These are phyloP conservation scores for Hemichromis elongatus DNA, from an alignment of 2,113 vertebrate genomes.

Conservation along the genomic window DNA sequence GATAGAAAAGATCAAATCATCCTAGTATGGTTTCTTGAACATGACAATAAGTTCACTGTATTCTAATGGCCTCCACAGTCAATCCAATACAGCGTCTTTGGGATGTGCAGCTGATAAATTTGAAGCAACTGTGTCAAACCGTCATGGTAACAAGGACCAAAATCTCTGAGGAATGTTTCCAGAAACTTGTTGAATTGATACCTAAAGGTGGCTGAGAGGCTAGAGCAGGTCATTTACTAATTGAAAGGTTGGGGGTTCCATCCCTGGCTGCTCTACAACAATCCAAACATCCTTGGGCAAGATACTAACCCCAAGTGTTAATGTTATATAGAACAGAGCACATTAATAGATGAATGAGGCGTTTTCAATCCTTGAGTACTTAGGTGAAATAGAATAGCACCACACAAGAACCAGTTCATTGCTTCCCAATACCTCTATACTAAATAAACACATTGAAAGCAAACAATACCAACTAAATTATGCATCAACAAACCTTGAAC, in stretches of 20 bases:
- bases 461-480: neutral
- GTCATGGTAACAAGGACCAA: neutral
- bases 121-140: neutral
- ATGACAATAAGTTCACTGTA: neutral
- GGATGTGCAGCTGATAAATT: neutral
- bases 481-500: neutral
- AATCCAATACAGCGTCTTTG: neutral
- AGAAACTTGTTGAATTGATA: neutral
- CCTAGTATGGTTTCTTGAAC: neutral
- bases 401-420: neutral
- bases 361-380: neutral
- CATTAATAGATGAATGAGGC: neutral
- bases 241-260: neutral
- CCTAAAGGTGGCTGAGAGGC: neutral
- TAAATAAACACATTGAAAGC: neutral
- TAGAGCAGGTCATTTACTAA: neutral
- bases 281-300: neutral
- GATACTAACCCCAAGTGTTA: neutral
- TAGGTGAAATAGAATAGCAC: neutral
- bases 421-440: neutral
- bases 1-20: neutral
- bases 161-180: neutral
- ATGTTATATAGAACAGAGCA: neutral
- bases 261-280: neutral
- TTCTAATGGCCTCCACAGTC: neutral